Percentiles rank a stretch among this genome's conserved stretches.
phyloP scores from a whole-genome alignment of 2,888 invertebrate genomes.

The Troilus luridus region DNA sequence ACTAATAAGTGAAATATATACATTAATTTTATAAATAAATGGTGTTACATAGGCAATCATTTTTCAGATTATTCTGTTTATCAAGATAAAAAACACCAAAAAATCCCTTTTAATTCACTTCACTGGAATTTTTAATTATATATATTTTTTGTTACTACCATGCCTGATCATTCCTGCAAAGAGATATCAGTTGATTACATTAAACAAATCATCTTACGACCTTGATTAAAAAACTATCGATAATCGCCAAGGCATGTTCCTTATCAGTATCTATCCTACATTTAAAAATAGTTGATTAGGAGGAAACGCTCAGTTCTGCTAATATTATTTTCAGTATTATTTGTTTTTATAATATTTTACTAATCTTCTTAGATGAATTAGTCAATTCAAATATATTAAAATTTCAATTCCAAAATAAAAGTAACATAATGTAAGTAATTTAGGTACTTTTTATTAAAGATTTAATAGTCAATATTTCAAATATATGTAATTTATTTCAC shows the following conservation, averaged over 20 bases:
- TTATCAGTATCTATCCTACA: neutral
- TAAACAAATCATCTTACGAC: neutral
- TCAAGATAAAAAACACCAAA: too few species aligned
- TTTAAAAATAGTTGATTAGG: neutral
- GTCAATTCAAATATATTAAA: neutral
- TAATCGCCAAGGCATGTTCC: neutral
- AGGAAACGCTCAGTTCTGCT: neutral
- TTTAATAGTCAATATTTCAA: too few species aligned
- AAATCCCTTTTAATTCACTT: neutral
- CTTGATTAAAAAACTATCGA: constrained; percentile 6
- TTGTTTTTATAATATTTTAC: neutral
- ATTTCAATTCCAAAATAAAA: neutral
- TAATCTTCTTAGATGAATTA: neutral
- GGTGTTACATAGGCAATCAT: too few species aligned
- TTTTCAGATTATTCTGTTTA: too few species aligned
- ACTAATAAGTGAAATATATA: too few species aligned
- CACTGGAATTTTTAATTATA: neutral
- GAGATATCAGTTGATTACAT: neutral
- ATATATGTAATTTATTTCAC: too few species aligned
- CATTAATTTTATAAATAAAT: too few species aligned
- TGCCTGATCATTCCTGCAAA: too few species aligned
- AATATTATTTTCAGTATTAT: neutral
- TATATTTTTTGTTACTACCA: neutral
- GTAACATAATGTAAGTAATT: neutral
- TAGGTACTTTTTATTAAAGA: neutral